These are phyloP conservation scores for Lepilemur ruficaudatus DNA, from an alignment of 2,797 vertebrate genomes.

Conservation along the genomic window DNA sequence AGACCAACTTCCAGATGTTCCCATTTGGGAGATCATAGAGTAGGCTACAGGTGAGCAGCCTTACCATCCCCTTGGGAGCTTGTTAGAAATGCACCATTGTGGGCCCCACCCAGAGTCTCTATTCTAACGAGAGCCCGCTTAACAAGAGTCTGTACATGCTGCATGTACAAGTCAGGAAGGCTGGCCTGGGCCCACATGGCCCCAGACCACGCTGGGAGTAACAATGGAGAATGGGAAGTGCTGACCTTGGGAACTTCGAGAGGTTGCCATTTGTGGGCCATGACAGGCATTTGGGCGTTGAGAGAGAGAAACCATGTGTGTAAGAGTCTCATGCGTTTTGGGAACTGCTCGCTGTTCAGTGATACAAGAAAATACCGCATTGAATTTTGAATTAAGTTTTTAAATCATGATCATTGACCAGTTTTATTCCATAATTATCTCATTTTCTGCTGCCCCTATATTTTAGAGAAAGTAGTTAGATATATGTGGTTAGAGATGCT, in stretches of 20 bases:
- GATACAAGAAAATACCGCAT: neutral
- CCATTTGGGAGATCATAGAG: neutral
- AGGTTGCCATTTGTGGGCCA: neutral
- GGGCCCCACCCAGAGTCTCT: neutral
- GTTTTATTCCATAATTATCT: neutral
- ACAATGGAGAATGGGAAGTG: accelerated
- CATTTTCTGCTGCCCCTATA: neutral
- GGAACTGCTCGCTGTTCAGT: accelerated
- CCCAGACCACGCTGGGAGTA: neutral
- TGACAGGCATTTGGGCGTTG: no score
- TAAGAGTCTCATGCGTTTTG: accelerated
- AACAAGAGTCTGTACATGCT: neutral
- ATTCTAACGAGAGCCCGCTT: neutral
- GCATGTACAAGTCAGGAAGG: accelerated
- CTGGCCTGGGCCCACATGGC: accelerated
- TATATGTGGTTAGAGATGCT: neutral
- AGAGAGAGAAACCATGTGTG: neutral
- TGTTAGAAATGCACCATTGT: neutral
- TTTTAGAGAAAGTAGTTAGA: neutral
- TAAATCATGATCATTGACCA: neutral
- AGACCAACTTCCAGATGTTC: neutral
- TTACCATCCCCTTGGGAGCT: neutral
- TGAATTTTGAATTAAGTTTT: neutral
- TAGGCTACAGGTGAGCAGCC: neutral
- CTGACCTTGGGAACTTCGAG: neutral